Conservation (phyloP, 1,140 invertebrate genomes). For the Drosophila pseudoananassae region DNA sequence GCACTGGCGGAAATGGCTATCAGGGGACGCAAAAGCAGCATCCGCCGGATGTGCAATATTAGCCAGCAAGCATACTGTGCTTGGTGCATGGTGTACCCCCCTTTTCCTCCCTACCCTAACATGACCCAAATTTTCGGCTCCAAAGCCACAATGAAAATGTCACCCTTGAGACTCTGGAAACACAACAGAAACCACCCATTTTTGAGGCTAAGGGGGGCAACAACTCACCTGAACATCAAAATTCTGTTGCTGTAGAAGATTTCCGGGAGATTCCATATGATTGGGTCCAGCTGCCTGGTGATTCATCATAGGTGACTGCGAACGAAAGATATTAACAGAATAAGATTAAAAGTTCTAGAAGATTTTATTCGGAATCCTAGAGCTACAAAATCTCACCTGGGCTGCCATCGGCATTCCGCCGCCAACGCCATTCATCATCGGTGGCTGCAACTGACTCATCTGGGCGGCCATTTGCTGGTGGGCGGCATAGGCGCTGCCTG, state of each 20-base stretch:
- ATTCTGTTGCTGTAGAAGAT: constrained; percentile 83
- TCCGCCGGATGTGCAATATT: constrained; percentile 71
- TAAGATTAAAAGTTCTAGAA: neutral
- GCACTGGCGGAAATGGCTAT: constrained; percentile 59
- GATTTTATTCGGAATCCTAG: neutral
- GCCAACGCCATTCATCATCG: constrained; percentile 83
- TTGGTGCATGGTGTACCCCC: too few relatives aligned
- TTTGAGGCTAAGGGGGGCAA: neutral
- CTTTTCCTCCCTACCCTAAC: neutral
- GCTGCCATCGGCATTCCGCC: constrained; percentile 82
- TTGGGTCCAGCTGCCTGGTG: constrained; percentile 79
- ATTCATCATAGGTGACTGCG: constrained; percentile 78
- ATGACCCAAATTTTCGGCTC: constrained; percentile 51
- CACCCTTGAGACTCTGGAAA: constrained; percentile 27
- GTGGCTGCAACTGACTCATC: constrained; percentile 83
- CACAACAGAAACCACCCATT: neutral
- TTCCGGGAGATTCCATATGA: constrained; percentile 83
- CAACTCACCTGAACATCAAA: constrained; percentile 84
- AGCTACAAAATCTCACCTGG: constrained; percentile 60
- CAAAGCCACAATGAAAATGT: constrained; percentile 31
- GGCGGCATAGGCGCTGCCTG: constrained; percentile 65
- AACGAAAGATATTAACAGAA: neutral
- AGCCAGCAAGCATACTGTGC: constrained; percentile 39
- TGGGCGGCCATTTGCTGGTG: constrained; percentile 82
- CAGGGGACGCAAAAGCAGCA: constrained; percentile 41